Base-by-base conservation (phyloP, 2,113 vertebrate genomes). In the Synchiropus splendidus region DNA sequence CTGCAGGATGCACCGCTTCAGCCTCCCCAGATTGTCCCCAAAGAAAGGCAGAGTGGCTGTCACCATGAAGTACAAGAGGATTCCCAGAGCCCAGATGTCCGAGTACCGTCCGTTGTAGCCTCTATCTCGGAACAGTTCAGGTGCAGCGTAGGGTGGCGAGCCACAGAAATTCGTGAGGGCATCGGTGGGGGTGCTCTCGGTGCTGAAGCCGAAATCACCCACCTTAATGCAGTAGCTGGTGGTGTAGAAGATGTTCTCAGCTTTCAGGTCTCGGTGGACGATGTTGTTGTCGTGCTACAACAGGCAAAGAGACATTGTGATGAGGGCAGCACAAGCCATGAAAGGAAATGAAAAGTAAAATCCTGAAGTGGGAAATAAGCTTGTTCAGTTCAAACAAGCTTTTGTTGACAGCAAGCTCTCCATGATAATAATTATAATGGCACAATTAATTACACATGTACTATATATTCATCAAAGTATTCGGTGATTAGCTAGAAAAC, bases 161-260 rank as follows among this genome's bases (percentile, higher is more conserved):
- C 87, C 86, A 5, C 86, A 86, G 61, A 84, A 88, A 14, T 57
- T 80, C 40, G 53, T 77, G 42, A 88, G 82, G 9, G 67, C 64
- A 9, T 85, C 79, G 1, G 30, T 36, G 1, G 78, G 60, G 18
- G 49, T 33, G 14, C 54, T 74, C 32, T 77, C 51, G 0, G 59
- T 71, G 60, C 85, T 84, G 77, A 88, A 88, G 33, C 87, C 87
- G 8, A 88, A 84, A 54, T 88, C 86, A 1, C 83, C 86, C 0
- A 88, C 78, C 55, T 87, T 88, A 61, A 87, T 77, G 61, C 79
- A 81, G 67, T 77, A 74, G 55, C 55, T 77, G 43, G 80, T 82
- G 50, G 84, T 85, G 65, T 83, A 85, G 58, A 87, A 86, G 14
- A 88, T 54, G 18, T 88, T 88, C 46, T 88, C 86, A 0, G 87